Evolutionary conservation across 2,797 vertebrate species (phyloP), one percentile per base, ranked within the genome.

Genomic region (Chelon auratus): DNA sequence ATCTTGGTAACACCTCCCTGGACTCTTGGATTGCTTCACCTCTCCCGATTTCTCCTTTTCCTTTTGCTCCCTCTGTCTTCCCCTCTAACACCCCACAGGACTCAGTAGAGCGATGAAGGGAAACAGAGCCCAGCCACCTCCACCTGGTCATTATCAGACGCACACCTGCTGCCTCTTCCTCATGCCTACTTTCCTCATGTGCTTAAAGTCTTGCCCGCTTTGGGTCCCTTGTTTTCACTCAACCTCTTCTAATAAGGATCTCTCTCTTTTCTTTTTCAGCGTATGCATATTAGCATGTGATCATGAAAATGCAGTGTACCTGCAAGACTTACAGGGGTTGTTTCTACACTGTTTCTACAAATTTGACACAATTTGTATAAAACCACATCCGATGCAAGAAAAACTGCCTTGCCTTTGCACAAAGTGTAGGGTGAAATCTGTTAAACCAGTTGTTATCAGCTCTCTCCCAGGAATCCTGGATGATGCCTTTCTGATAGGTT

Each of bases 111-210:
- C 68, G 65, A 85, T 70, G 75, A 78, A 87, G 83, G 75, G 85
- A 90, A 87, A 87, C 81, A 39, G 77, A 85, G 77, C 75, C 65
- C 72, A 60, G 80, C 81, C 77, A 73, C 75, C 64, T 91, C 91
- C 91, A 92, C 90, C 89, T 91, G 89, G 79, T 83, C 79, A 88
- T 85, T 89, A 89, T 78, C 83, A 83, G 75, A 78, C 71, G 80
- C 72, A 80, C 92, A 94, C 92, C 91, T 93, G 93, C 80, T 89
- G 75, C 89, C 86, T 64, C 48, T 51, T 66, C 68, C 39, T 22
- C 43, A 20, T 36, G 51, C 64, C 57, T 67, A 9, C 67, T 78
- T 51, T 72, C 62, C 55, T 79, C 57, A 52, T n/a, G 33, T 43
- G 42, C 62, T 70, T 24, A 9, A 67, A 73, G 56, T 77, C 72